phyloP scores from a whole-genome alignment of 1,140 invertebrate genomes.

The Leptinotarsa texana region DNA sequence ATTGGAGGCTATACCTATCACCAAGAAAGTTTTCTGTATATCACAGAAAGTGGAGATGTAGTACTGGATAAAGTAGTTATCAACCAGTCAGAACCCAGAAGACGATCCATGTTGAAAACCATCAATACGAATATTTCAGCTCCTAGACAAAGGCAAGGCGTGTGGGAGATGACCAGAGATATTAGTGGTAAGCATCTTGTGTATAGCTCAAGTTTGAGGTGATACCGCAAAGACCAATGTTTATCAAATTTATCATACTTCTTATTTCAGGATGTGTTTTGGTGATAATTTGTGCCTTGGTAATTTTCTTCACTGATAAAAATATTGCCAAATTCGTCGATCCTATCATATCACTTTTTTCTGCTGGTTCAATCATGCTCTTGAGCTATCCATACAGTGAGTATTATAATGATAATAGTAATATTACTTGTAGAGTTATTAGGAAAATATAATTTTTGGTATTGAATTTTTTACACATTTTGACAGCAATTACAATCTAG shows the following conservation, averaged over 20 bases:
- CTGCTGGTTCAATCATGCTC: slow-evolving; percentile 64
- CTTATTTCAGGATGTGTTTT: slow-evolving; percentile 64
- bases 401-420: slow-evolving; percentile 48
- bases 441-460: too few relatives aligned
- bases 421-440: too few relatives aligned
- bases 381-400: slow-evolving; percentile 77
- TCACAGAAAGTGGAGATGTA: slow-evolving; percentile 68
- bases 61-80: slow-evolving; percentile 63
- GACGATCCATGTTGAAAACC: slow-evolving; percentile 56
- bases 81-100: slow-evolving; percentile 58
- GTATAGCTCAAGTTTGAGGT: too few relatives aligned
- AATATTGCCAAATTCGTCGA: slow-evolving; percentile 72
- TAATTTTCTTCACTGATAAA: slow-evolving; percentile 67
- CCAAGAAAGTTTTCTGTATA: slow-evolving; percentile 72
- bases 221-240: too few relatives aligned
- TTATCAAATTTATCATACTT: slow-evolving; percentile 14
- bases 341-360: slow-evolving; percentile 70
- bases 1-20: slow-evolving; percentile 82
- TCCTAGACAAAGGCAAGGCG: slow-evolving; percentile 56
- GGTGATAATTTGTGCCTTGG: slow-evolving; percentile 68
- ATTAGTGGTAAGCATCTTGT: slow-evolving; percentile 56
- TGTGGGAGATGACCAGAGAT: slow-evolving; percentile 66
- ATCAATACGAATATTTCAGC: slow-evolving; percentile 48
- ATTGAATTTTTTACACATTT: too few relatives aligned
- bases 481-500: too few relatives aligned